Base-by-base conservation (phyloP, 2,888 invertebrate species). In the Yponomeuta evonymella region DNA sequence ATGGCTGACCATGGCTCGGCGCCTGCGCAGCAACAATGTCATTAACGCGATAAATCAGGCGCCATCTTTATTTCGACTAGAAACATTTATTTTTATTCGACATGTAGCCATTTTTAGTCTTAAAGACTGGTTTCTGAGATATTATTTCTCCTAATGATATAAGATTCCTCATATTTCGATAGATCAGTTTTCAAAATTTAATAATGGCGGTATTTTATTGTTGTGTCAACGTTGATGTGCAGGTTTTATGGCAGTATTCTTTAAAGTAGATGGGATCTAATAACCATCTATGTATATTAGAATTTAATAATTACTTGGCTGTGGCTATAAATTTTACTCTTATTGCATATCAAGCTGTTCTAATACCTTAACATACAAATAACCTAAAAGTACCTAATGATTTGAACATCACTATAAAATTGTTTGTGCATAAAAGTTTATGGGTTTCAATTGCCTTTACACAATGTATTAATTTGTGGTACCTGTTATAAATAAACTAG, bases 11-110 rank as follows among this genome's bases (percentile, higher is more conserved):
- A 63, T 67, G 48, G 43, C 62, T 67, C 76, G 74, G 83, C 84
- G 84, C 83, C 81, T 81, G 85, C 87, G 86, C 85, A 79, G 73
- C 78, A 84, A 71, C 72, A 85, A 83, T 88, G 89, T 88, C 88
- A 88, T 88, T 88, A 87, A 75, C 83, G 84, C 80, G 79, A 83
- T 88, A 84, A 84, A 88, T 90, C 89, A 90, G 85, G 83, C 86
- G 89, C 88, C 87, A 90, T 89, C 82, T 88, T 89, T 85, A 86
- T 88, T 88, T 83, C 81, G 79, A 83, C 82, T 82, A 80, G 76
- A 80, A 78, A 81, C 82, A 79, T 82, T 81, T 83, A 82, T 81
- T 83, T 84, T 82, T 83, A 79, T 81, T 79, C 78, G 74, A 75
- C 73, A 78, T 80, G 77, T 75, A 78, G 63, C 58, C 70, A 63